Conservation (phyloP, 2,888 invertebrate genomes). For the Acanthoscelides obtectus region DNA sequence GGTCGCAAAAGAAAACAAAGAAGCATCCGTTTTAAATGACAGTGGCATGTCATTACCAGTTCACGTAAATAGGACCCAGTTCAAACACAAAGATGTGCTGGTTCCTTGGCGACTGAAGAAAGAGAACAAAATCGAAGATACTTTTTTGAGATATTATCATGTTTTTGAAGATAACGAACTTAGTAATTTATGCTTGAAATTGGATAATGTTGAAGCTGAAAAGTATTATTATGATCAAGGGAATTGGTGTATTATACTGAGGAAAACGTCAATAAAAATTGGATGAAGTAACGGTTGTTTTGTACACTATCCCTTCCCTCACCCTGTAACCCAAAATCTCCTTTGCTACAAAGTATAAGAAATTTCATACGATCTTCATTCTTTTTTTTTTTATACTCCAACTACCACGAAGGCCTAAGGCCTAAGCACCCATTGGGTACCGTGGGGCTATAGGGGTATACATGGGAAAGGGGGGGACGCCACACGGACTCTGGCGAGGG, state of each 20-base stretch:
- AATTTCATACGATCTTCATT: no score
- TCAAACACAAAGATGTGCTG: slow-evolving; percentile 82
- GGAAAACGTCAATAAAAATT: slow-evolving; percentile 46
- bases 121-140: slow-evolving; percentile 47
- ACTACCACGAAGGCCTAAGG: no score
- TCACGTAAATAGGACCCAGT: slow-evolving; percentile 87
- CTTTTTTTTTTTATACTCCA: no score
- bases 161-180: slow-evolving; percentile 86
- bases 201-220: slow-evolving; percentile 54
- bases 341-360: no score
- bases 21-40: slow-evolving; percentile 27
- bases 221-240: slow-evolving; percentile 90
- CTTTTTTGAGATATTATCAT: slow-evolving; percentile 85
- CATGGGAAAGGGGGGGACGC: no score
- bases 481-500: no score
- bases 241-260: slow-evolving; percentile 87
- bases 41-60: slow-evolving; percentile 58
- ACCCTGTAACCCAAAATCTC: no score
- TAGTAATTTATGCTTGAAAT: slow-evolving; percentile 57
- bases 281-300: background rate
- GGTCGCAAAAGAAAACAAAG: slow-evolving; percentile 27
- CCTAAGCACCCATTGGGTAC: no score
- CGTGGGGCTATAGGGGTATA: no score
- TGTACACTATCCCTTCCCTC: no score
- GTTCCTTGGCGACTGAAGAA: slow-evolving; percentile 89